Percentiles rank a stretch among this genome's conserved stretches.
These are phyloP conservation scores for Axea sp. DNA, from an alignment of 2,888 invertebrate species.

Conservation along the genomic window DNA sequence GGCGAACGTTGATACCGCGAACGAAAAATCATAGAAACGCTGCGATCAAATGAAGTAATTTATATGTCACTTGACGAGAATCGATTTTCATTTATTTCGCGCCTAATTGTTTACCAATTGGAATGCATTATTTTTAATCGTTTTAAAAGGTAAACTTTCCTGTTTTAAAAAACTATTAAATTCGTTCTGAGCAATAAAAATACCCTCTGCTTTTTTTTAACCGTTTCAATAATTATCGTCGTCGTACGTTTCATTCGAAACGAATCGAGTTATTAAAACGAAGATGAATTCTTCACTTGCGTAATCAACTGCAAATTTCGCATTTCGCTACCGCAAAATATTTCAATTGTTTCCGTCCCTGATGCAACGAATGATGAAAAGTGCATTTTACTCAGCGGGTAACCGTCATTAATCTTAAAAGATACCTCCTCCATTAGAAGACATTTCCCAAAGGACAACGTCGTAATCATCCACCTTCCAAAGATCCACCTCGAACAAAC, in stretches of 20 bases:
- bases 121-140: neutral
- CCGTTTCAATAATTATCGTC: too few relatives aligned
- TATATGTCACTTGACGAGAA: neutral
- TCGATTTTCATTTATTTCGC: neutral
- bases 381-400: neutral
- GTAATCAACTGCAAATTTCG: too few relatives aligned
- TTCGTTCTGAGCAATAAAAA: too few relatives aligned
- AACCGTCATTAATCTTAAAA: slow-evolving; percentile 13
- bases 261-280: too few relatives aligned
- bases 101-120: neutral
- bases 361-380: too few relatives aligned
- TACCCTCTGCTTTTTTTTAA: too few relatives aligned
- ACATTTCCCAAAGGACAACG: slow-evolving; percentile 15
- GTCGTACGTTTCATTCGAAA: too few relatives aligned
- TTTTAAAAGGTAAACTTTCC: too few relatives aligned
- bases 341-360: neutral
- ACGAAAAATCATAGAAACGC: slow-evolving; percentile 24
- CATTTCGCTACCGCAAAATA: too few relatives aligned
- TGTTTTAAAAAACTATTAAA: too few relatives aligned
- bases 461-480: neutral
- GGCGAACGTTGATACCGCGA: slow-evolving; percentile 33
- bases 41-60: neutral
- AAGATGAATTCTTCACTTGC: too few relatives aligned
- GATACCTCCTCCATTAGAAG: slow-evolving; percentile 7
- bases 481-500: neutral